Base-by-base conservation (phyloP, 2,797 vertebrate genomes). In the Peromyscus eremicus region DNA sequence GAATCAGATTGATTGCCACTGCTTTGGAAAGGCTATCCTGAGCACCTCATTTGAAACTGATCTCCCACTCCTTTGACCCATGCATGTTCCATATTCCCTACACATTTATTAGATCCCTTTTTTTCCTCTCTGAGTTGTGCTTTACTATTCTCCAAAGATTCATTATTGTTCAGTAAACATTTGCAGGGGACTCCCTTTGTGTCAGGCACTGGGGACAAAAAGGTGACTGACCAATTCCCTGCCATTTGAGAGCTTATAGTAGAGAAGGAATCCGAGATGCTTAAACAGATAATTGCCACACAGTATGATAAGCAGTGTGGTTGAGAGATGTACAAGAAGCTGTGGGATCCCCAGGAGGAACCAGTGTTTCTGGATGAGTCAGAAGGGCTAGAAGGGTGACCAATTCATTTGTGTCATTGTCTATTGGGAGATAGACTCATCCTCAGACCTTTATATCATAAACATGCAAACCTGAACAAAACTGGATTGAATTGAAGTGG, bases 91-190 rank as follows among this genome's bases (percentile, higher is more conserved):
- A 89, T 89, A 49, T 62, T 84, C 23, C 60, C 83, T 89, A 49
- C 8, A 70, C 29, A 85, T 57, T 60, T 64, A n/a, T 70, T 81
- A 88, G 60, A 93, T 46, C 0, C 9, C 27, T 62, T 57, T 13
- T 94, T 71, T 52, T 91, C 83, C 94, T 62, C 90, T 34, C 37
- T n/a, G 46, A 9, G 7, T 85, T 93, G 60, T 76, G 52, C 91
- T 91, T 97, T 92, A 82, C 73, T 92, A 57, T 76, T 81, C 82
- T 95, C 34, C 27, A 93, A 94, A 92, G 73, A 76, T 76, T 94
- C 13, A 71, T 89, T 97, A 68, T 91, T 12, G 73, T 14, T 91
- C 70, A 92, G 86, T 62, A 96, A 86, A 93, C 60, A 92, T 76
- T 96, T 94, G 68, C 32, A 92, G 83, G 93, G 71, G 49, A 90